Base-by-base conservation (phyloP, 2,888 invertebrate genomes). In the Lamproptera curius region DNA sequence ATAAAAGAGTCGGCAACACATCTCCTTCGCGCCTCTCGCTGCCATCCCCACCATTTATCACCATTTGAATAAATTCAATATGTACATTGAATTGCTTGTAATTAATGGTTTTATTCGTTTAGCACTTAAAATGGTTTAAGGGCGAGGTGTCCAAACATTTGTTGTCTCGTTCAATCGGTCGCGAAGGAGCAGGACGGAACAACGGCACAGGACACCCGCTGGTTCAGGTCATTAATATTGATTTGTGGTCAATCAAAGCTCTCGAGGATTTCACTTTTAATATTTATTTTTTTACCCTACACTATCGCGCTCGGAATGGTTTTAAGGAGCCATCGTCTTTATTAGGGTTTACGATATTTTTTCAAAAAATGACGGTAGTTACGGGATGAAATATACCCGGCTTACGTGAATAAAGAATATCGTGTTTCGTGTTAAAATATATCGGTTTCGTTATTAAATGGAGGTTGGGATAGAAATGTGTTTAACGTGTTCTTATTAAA, bases 201-300 rank as follows among this genome's bases (percentile, higher is more conserved):
- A 68, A 59, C 59, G 60, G 58, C 61, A 59, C 67, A 70, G 83
- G 72, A 78, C 87, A 70, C 87, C 84, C 82, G 86, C 84, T 85
- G 86, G 61, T 58, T 77, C 62, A 67, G 75, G 85, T 88, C 88
- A 88, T 88, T 88, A 88, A 88, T 88, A 88, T 87, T 88, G 88
- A 88, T 88, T 88, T 88, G 88, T 88, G 88, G 88, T 88, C 87
- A 88, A 88, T 88, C 88, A 88, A 81, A 84, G 80, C 73, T 72
- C 72, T 76, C 62, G 75, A 81, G 85, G 80, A 84, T 87, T 86
- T 85, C 77, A 82, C 82, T 86, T 85, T 86, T 84, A 83, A 81
- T 82, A 73, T 77, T 77, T 65, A 71, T 40, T 75, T 71, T 80
- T 80, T 83, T 82, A n/a, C n/a, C 80, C 76, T 68, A 73, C 63